A percentile compares a stretch with the other conserved stretches of the same genome.
Conservation (phyloP, 2,113 vertebrate genomes). For the Centrocercus urophasianus region DNA sequence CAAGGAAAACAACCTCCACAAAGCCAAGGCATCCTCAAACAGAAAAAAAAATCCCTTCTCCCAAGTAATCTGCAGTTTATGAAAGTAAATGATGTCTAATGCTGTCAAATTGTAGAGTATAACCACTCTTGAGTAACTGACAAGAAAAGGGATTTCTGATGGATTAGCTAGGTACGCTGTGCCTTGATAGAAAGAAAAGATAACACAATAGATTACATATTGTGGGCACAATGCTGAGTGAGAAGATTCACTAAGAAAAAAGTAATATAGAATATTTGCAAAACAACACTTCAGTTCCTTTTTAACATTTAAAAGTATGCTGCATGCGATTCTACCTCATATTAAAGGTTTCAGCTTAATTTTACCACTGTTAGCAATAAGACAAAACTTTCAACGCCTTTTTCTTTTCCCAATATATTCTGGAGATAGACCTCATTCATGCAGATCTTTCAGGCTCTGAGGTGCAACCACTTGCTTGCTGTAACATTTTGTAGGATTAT, state of each 20-base stretch:
- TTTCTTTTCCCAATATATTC: background rate
- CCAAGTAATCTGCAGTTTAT: slow-evolving; percentile 60
- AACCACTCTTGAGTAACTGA: slow-evolving; percentile 67
- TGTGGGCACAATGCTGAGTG: background rate
- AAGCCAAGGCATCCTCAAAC: slow-evolving; percentile 25
- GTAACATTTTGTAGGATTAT: background rate
- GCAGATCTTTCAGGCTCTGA: background rate
- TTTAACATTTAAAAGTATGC: background rate
- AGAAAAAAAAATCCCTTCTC: background rate
- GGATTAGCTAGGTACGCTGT: slow-evolving; percentile 71
- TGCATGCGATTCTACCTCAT: background rate
- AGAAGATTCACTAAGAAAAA: slow-evolving; percentile 47
- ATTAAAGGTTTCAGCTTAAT: background rate
- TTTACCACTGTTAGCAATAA: background rate
- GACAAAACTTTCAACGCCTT: background rate
- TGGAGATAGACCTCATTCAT: background rate
- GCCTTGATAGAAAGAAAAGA: slow-evolving; percentile 68
- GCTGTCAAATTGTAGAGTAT: slow-evolving; percentile 48
- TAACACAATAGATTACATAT: slow-evolving; percentile 67
- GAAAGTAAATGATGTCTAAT: slow-evolving; percentile 65
- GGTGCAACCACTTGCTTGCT: background rate
- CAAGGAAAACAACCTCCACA: background rate
- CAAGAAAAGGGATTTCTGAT: slow-evolving; percentile 73
- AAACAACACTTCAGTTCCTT: slow-evolving; percentile 1
- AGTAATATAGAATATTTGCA: background rate